phyloP scores from a whole-genome alignment of 2,888 invertebrate genomes.

The Heliconius cydno region DNA sequence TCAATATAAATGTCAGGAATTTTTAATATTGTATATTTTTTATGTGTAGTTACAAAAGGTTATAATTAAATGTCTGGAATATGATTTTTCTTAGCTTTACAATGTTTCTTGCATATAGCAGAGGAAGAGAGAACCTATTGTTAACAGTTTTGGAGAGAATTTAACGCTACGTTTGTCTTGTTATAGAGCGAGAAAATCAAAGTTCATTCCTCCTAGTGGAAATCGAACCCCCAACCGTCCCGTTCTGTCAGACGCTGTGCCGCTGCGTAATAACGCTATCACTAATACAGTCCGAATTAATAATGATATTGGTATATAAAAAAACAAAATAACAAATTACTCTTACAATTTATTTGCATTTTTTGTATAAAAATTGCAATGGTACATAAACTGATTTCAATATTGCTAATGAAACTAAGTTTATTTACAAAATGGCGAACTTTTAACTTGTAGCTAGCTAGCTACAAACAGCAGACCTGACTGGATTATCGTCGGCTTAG shows the following conservation, averaged over 20 bases:
- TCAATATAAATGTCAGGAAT: not conserved
- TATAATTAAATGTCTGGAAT: not conserved
- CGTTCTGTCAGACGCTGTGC: not conserved
- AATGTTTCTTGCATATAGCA: not conserved
- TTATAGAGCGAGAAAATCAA: too few species aligned
- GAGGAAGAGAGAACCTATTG: not conserved
- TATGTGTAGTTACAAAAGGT: not conserved
- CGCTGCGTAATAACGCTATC: not conserved
- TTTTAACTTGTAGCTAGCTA: constrained; percentile 59
- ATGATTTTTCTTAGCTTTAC: not conserved
- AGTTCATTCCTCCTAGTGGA: not conserved
- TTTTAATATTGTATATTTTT: not conserved
- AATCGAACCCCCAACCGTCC: not conserved
- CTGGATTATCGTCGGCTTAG: constrained; percentile 46
- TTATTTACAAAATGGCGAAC: constrained; percentile 74
- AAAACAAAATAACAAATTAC: constrained; percentile 47
- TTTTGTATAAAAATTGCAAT: constrained; percentile 82
- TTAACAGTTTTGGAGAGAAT: not conserved
- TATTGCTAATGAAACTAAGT: constrained; percentile 67
- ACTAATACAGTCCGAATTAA: too few species aligned
- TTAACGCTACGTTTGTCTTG: too few species aligned
- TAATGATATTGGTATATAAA: constrained; percentile 26
- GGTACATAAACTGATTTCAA: constrained; percentile 75
- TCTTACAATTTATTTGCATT: constrained; percentile 78
- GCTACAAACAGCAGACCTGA: constrained; percentile 56